Percentiles rank a stretch among this genome's conserved stretches.
phyloP scores from a whole-genome alignment of 2,888 invertebrate genomes.

The Parnassius mnemosyne region DNA sequence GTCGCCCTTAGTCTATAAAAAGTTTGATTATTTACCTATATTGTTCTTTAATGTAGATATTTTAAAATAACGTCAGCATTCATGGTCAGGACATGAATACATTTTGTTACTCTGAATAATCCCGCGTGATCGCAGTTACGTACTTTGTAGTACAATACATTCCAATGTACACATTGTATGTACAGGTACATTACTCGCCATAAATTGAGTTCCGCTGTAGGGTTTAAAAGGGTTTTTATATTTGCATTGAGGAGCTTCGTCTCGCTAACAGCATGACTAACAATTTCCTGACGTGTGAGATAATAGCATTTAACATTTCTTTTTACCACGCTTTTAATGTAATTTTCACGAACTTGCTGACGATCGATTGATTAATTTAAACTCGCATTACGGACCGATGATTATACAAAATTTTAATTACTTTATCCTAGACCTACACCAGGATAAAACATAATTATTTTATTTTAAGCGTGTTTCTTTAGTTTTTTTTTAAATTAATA shows the following conservation, averaged over 20 bases:
- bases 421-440: no score
- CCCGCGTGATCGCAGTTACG: background rate
- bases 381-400: no score
- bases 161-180: conserved; percentile 9
- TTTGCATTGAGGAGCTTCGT: background rate
- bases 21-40: no score
- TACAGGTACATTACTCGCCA: conserved; percentile 1
- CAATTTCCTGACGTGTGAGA: background rate
- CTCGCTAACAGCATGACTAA: background rate
- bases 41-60: no score
- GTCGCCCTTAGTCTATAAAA: no score
- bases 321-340: background rate
- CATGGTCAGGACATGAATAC: background rate
- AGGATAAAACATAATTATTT: no score
- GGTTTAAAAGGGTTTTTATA: conserved; percentile 5
- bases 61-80: no score
- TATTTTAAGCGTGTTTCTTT: no score
- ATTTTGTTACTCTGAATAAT: conserved; percentile 15
- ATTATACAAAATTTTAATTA: no score
- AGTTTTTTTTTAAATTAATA: no score
- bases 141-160: conserved; percentile 18
- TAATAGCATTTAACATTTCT: background rate
- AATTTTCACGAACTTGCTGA: no score
- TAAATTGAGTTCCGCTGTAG: conserved; percentile 15
- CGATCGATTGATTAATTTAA: no score